phyloP scores from a whole-genome alignment of 1,140 invertebrate species.

The Globodera rostochiensis region DNA sequence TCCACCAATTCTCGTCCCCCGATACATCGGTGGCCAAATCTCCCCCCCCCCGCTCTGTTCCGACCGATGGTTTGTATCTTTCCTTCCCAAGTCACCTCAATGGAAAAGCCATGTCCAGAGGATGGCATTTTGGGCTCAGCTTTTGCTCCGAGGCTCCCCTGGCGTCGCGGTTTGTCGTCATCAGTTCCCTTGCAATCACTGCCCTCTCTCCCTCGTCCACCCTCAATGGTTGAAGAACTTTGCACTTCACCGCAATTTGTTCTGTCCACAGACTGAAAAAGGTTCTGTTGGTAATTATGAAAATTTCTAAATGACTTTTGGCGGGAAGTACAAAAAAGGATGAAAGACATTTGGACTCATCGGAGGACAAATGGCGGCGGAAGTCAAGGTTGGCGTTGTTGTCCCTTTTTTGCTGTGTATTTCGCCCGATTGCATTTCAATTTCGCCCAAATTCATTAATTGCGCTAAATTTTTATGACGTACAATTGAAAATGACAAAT shows the following conservation, averaged over 20 bases:
- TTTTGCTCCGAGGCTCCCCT: background rate
- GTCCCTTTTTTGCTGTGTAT: background rate
- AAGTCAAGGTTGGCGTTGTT: background rate
- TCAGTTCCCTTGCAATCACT: background rate
- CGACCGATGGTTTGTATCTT: no score
- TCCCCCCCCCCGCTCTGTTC: no score
- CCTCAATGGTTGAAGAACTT: background rate
- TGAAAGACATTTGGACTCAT: background rate
- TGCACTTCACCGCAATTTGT: background rate
- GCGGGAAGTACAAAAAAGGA: background rate
- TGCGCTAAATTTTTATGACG: background rate
- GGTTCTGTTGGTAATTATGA: background rate
- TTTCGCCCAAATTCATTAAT: background rate
- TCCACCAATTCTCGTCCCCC: no score
- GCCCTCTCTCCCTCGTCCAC: background rate
- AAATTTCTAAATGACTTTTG: background rate
- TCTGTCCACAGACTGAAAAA: background rate
- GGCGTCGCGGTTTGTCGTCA: background rate
- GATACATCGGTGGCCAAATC: no score
- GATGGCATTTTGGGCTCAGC: background rate
- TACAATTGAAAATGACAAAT: no score
- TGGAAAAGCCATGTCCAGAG: background rate
- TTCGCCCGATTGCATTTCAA: background rate
- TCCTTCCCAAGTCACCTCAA: background rate
- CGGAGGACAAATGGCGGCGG: background rate